Conservation (phyloP, 2,113 vertebrate species). For the Cryptotis parvus region DNA sequence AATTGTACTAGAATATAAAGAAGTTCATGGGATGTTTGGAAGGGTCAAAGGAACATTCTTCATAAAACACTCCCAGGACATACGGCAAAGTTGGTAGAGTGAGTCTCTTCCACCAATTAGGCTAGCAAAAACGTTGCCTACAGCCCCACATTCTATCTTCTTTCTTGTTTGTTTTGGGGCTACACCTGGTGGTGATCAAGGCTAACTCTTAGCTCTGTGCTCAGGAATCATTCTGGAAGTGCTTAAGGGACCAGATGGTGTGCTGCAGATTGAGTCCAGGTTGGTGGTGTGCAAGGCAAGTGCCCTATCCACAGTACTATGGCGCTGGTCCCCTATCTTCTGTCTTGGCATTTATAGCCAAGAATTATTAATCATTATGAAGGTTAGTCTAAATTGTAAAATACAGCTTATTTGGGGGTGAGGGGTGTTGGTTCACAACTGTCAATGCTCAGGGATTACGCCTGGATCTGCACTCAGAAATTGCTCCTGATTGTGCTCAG, state of each 20-base stretch:
- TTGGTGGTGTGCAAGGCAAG: too few relatives aligned
- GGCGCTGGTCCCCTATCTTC: not conserved
- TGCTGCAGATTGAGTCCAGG: too few relatives aligned
- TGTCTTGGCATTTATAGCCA: not conserved
- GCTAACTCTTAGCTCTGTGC: too few relatives aligned
- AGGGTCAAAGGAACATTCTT: not conserved
- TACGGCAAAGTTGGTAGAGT: not conserved
- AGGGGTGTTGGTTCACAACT: too few relatives aligned
- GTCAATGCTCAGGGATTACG: too few relatives aligned
- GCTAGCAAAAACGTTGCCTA: not conserved
- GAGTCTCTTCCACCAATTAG: not conserved
- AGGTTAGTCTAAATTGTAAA: not conserved
- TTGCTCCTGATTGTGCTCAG: too few relatives aligned
- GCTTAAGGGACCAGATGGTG: too few relatives aligned
- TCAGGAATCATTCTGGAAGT: too few relatives aligned
- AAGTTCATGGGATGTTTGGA: not conserved
- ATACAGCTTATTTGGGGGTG: not conserved
- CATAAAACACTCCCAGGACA: not conserved
- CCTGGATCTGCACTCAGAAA: too few relatives aligned
- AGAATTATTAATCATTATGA: not conserved
- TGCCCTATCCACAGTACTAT: too few relatives aligned
- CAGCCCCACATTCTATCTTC: not conserved
- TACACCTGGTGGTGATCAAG: too few relatives aligned
- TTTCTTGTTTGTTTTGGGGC: too few relatives aligned
- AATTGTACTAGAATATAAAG: conserved; percentile 29